phyloP scores from a whole-genome alignment of 2,888 invertebrate genomes.

The Cyclophora albipunctata region DNA sequence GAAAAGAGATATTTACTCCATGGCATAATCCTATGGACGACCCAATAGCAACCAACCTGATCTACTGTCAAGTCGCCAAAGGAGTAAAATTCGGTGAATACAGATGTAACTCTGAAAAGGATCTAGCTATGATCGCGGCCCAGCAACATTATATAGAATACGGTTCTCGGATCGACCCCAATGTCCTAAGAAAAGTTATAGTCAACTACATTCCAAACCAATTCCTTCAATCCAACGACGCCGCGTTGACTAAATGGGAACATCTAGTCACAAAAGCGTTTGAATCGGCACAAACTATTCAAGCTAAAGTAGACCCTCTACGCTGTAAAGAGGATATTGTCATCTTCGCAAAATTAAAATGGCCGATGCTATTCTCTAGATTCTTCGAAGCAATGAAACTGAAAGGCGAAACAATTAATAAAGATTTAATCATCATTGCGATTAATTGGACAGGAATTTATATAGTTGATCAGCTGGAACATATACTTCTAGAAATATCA shows the following conservation, averaged over 20 bases:
- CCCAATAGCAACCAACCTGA: conserved; percentile 87
- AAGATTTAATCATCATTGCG: conserved; percentile 89
- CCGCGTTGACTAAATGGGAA: conserved; percentile 82
- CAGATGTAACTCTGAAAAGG: conserved; percentile 86
- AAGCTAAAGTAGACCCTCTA: conserved; percentile 77
- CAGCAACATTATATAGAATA: conserved; percentile 93
- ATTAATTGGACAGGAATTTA: conserved; percentile 96
- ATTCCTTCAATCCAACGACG: conserved; percentile 78
- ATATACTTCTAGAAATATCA: conserved; percentile 89
- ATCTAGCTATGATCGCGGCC: conserved; percentile 90
- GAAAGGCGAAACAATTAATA: conserved; percentile 79
- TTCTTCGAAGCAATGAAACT: conserved; percentile 93
- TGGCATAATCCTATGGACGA: conserved; percentile 94
- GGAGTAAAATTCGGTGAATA: conserved; percentile 96
- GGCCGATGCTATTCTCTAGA: conserved; percentile 95
- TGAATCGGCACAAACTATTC: conserved; percentile 81
- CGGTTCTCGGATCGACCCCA: conserved; percentile 79
- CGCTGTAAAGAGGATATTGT: conserved; percentile 93
- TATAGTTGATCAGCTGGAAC: conserved; percentile 93
- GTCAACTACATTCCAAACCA: conserved; percentile 89
- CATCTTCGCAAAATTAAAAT: conserved; percentile 91
- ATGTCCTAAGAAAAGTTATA: conserved; percentile 81
- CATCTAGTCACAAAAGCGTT: conserved; percentile 82
- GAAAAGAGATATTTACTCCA: conserved; percentile 92
- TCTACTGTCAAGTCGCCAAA: conserved; percentile 90